Evolutionary conservation across 2,888 invertebrate genomes (phyloP).

Genomic region (Cerceris rybyensis): DNA sequence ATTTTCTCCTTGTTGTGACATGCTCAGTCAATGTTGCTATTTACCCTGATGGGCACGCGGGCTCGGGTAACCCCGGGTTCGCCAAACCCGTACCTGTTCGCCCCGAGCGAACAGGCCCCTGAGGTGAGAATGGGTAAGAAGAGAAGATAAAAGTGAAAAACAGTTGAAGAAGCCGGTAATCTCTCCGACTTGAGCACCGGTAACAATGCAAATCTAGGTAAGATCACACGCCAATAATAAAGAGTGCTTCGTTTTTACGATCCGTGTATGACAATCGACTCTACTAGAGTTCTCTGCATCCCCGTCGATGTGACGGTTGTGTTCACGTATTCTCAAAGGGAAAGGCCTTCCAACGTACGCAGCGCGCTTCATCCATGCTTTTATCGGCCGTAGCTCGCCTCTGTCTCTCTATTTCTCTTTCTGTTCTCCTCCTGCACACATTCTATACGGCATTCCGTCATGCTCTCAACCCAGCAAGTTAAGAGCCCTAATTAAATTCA

Average conservation of each 20-base stretch:
- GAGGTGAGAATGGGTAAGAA: too few species aligned
- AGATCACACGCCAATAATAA: conserved; percentile 64
- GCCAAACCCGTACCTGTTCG: too few species aligned
- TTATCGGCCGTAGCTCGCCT: conserved; percentile 48
- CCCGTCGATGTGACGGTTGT: conserved; percentile 63
- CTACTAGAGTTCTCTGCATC: conserved; percentile 56
- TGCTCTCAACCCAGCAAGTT: conserved; percentile 71
- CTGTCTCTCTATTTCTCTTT: conserved; percentile 49
- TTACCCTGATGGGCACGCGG: too few species aligned
- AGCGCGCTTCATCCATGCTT: conserved; percentile 62
- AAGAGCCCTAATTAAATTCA: conserved; percentile 81
- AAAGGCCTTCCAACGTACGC: conserved; percentile 55
- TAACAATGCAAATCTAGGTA: conserved; percentile 10
- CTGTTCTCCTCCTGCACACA: conserved; percentile 44
- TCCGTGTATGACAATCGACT: conserved; percentile 75
- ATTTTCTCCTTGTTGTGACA: too few species aligned
- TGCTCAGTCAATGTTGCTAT: too few species aligned
- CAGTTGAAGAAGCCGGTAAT: not conserved
- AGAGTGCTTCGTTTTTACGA: conserved; percentile 67
- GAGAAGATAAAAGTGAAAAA: too few species aligned
- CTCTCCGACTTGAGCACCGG: not conserved
- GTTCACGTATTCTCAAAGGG: conserved; percentile 63
- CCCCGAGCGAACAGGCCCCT: too few species aligned
- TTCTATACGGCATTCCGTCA: conserved; percentile 62
- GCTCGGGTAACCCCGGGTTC: too few species aligned